Conservation (phyloP, 2,113 vertebrate genomes). For the Panthera leo region DNA sequence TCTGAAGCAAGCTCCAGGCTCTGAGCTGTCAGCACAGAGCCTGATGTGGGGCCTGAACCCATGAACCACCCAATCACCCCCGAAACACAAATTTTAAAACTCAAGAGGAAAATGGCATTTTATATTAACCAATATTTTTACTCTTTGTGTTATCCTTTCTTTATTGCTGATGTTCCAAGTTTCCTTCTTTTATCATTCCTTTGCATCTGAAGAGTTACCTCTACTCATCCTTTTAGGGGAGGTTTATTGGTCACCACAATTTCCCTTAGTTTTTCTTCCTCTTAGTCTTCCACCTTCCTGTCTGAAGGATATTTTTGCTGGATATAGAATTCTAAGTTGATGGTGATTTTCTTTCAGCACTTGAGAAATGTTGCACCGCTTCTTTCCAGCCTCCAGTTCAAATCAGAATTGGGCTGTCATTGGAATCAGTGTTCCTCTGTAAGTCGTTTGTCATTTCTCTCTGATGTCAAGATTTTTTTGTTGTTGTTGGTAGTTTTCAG, state of each 20-base stretch:
- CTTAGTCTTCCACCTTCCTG: neutral
- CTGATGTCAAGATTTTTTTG: neutral
- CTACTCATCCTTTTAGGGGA: neutral
- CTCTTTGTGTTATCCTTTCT: constrained; percentile 1
- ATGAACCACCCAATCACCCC: too few relatives aligned
- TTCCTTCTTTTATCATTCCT: neutral
- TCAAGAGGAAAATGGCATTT: constrained; percentile 28
- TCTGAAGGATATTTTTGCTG: neutral
- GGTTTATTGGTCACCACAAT: neutral
- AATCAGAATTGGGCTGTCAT: neutral
- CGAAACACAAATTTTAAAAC: constrained; percentile 21
- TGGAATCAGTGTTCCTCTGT: neutral
- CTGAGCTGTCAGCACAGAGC: too few relatives aligned
- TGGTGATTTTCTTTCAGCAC: neutral
- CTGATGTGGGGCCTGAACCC: too few relatives aligned
- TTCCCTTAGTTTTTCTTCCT: neutral
- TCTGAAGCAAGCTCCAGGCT: too few relatives aligned
- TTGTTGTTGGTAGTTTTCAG: neutral
- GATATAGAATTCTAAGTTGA: constrained; percentile 10
- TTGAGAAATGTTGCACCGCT: neutral
- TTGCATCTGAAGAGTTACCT: neutral
- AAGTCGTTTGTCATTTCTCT: neutral
- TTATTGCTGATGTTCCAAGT: neutral
- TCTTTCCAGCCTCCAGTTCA: neutral
- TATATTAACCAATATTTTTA: neutral